Base-by-base conservation (phyloP, 2,888 invertebrate genomes). In the Hermaeophaga mercurialis region DNA sequence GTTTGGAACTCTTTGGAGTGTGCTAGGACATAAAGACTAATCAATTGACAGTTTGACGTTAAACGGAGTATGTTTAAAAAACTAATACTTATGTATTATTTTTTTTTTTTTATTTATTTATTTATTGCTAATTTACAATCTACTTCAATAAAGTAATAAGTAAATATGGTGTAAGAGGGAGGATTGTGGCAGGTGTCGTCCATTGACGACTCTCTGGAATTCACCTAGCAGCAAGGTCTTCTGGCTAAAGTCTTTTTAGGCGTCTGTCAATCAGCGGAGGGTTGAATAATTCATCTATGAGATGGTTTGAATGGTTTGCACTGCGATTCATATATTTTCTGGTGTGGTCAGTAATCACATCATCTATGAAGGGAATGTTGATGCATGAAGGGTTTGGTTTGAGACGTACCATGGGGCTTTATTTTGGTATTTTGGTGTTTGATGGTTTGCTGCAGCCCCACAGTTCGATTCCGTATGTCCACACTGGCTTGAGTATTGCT, bases 61-160 rank as follows among this genome's bases (percentile, higher is more conserved):
- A n/a, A n/a, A n/a, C n/a, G n/a, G n/a, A n/a, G n/a, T n/a, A n/a
- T n/a, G n/a, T n/a, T n/a, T n/a, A n/a, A n/a, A n/a, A n/a, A n/a
- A n/a, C n/a, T n/a, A n/a, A n/a, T n/a, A n/a, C n/a, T n/a, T n/a
- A n/a, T n/a, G n/a, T n/a, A n/a, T n/a, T n/a, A n/a, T 45, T 31
- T 14, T 45, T 41, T 22, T 24, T 19, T 12, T 12, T 15, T 22
- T 18, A 46, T 46, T 46, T 31, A 18, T 46, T 28, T 44, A 45
- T 28, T 8, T n/a, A 14, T 11, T 14, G 14, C 28, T 28, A 28
- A 28, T 28, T 28, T 28, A 28, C 28, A 28, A 28, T 28, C 28
- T 28, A 9, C 28, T 28, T 28, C 28, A 28, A 28, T 28, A 28
- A 28, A 28, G 28, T 28, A 28, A 28, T 28, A 28, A 28, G 28